Percentiles rank a stretch among this genome's conserved stretches.
These are phyloP conservation scores for Laspeyria flexula DNA, from an alignment of 2,888 invertebrate species.

Conservation along the genomic window DNA sequence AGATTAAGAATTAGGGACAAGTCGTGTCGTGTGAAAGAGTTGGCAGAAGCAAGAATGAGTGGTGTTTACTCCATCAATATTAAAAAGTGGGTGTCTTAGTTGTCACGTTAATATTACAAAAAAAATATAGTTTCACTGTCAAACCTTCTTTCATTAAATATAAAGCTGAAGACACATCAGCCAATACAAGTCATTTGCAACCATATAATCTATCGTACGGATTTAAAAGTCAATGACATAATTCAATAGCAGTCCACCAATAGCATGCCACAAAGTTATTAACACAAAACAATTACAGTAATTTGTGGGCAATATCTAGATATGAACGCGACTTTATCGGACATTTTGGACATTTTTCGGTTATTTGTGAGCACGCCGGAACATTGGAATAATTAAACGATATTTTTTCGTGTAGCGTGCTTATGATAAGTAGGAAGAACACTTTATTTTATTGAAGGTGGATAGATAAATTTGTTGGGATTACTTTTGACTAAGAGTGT, in stretches of 20 bases:
- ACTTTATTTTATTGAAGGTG: conserved; percentile 37
- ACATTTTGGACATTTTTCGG: conserved; percentile 51
- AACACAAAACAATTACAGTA: conserved; percentile 73
- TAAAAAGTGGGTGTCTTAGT: too few species aligned
- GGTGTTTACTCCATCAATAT: too few species aligned
- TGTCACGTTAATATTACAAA: too few species aligned
- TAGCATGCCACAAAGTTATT: conserved; percentile 67
- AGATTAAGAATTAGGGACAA: too few species aligned
- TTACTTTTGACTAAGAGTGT: not conserved
- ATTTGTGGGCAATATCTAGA: conserved; percentile 71
- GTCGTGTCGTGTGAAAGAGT: too few species aligned
- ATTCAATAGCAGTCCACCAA: conserved; percentile 19
- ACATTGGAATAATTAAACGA: conserved; percentile 64
- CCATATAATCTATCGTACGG: not conserved
- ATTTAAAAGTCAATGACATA: conserved; percentile 13
- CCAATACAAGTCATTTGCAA: too few species aligned
- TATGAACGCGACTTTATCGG: conserved; percentile 62
- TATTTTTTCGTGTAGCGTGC: conserved; percentile 54
- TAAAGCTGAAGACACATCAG: too few species aligned
- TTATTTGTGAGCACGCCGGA: conserved; percentile 33
- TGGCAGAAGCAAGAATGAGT: too few species aligned
- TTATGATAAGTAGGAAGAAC: conserved; percentile 41
- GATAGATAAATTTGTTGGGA: not conserved
- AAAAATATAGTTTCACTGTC: too few species aligned
- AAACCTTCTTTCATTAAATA: too few species aligned